Percentiles rank a stretch among this genome's conserved stretches.
Conservation (phyloP, 2,113 vertebrate genomes). For the Prionailurus bengalensis region DNA sequence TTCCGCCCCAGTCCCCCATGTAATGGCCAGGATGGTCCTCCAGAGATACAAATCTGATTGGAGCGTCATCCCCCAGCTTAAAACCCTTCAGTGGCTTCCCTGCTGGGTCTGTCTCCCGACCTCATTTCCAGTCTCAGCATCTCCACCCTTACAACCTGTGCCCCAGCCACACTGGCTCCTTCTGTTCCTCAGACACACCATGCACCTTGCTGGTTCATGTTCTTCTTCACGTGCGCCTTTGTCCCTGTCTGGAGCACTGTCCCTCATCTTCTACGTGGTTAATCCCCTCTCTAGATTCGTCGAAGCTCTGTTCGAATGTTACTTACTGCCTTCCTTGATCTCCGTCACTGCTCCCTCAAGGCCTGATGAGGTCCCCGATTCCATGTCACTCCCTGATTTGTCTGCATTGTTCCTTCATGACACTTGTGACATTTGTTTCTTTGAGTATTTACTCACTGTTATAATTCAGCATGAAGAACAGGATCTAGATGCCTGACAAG, state of each 20-base stretch:
- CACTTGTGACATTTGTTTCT: not conserved
- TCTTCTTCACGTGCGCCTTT: not conserved
- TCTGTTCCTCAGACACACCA: not conserved
- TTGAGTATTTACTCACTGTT: not conserved
- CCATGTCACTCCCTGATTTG: not conserved
- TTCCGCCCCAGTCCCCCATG: accelerated
- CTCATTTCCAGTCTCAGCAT: no score
- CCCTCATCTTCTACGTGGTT: not conserved
- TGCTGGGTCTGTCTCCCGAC: no score
- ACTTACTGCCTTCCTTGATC: not conserved
- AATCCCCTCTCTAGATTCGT: not conserved
- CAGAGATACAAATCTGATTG: not conserved
- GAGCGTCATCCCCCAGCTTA: accelerated
- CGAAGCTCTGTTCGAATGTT: not conserved
- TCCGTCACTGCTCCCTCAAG: not conserved
- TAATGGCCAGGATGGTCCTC: not conserved
- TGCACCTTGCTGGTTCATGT: accelerated
- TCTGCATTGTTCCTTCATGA: not conserved
- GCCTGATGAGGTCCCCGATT: not conserved
- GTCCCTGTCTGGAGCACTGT: not conserved
- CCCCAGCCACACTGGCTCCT: not conserved
- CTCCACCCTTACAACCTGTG: not conserved
- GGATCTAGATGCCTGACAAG: not conserved
- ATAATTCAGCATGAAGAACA: not conserved
- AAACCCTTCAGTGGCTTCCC: not conserved